Base-by-base conservation (phyloP, 2,113 vertebrate species). In the Eleginops maclovinus region DNA sequence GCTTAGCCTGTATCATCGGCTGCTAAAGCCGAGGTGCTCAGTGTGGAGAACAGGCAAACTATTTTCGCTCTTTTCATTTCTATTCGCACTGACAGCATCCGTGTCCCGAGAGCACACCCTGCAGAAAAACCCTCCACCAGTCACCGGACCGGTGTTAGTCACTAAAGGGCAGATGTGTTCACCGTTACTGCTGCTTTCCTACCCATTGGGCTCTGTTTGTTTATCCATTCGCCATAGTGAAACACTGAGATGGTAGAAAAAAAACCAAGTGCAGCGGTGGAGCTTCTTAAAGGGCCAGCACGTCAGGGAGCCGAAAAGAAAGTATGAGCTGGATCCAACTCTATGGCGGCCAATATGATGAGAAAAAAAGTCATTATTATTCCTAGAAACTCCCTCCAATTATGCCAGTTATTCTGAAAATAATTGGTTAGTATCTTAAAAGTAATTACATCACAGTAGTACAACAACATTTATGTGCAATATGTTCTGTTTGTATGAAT, bases 271-370 rank as follows among this genome's bases (percentile, higher is more conserved):
- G 76, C 66, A 73, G 76, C 46, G 43, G 62, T 47, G 59, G 74
- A 75, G 81, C 63, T 60, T 85, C 93, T 95, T 95, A 95, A 95
- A 95, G 93, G 80, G 88, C 12, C 92, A 94, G 91, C 67, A 26
- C 76, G 56, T 22, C 21, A 73, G 60, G 47, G 73, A 21, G 8
- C 22, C 15, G 15, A 43, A 16, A 21, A 21, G 10, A 11, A 43
- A 21, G 12, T 10, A 19, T 5, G 9, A 31, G 31, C 26, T 58
- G 55, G 55, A 19, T 11, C 31, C 5, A 31, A 31, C 4, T 6
- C 31, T 31, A 7, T 31, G 31, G 31, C 4, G 31, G 31, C 28
- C 31, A 31, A 31, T 31, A 6, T 31, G 31, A 7, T 7, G 31
- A 31, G 6, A 31, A 31, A 31, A 31, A 31, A 31, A 31, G 1